Evolutionary conservation across 1,140 invertebrate genomes (phyloP).

Genomic region (Drosophila sechellia): DNA sequence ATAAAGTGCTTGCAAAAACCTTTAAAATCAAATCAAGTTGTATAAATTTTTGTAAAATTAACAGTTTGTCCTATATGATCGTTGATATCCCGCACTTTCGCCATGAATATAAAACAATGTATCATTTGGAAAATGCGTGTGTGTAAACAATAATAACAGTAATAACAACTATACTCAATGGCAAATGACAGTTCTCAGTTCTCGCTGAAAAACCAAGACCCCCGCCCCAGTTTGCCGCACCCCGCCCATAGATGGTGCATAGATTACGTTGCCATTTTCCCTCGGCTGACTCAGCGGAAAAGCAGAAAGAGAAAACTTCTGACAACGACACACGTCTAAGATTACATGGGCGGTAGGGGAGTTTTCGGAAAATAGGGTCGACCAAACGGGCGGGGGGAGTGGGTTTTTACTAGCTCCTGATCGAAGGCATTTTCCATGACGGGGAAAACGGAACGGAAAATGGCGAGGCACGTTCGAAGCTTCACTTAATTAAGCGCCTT

Average conservation of each 20-base stretch:
- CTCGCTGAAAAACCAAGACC: conserved; percentile 8
- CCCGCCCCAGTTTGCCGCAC: background rate
- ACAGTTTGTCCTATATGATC: background rate
- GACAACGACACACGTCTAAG: conserved; percentile 43
- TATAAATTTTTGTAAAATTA: background rate
- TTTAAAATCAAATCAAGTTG: background rate
- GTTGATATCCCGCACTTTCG: conserved; percentile 2
- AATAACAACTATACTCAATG: conserved; percentile 51
- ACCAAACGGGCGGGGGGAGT: background rate
- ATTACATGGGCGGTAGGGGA: conserved; percentile 27
- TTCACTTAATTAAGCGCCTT: conserved; percentile 78
- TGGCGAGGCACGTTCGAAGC: conserved; percentile 68
- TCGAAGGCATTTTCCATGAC: conserved; percentile 31
- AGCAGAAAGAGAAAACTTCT: conserved; percentile 18
- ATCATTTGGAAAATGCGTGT: conserved; percentile 29
- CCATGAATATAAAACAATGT: conserved; percentile 50
- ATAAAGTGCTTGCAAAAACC: no score
- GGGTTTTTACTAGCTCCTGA: conserved; percentile 14
- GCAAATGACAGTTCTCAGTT: conserved; percentile 36
- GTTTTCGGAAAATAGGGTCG: conserved; percentile 6
- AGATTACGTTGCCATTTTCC: conserved; percentile 37
- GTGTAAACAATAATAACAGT: conserved; percentile 41
- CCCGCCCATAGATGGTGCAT: conserved; percentile 11
- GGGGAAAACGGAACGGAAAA: conserved; percentile 49
- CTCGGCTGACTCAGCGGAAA: conserved; percentile 39